Percentiles rank a stretch among this genome's conserved stretches.
These are phyloP conservation scores for Promerops cafer DNA, from an alignment of 2,113 vertebrate genomes.

Conservation along the genomic window DNA sequence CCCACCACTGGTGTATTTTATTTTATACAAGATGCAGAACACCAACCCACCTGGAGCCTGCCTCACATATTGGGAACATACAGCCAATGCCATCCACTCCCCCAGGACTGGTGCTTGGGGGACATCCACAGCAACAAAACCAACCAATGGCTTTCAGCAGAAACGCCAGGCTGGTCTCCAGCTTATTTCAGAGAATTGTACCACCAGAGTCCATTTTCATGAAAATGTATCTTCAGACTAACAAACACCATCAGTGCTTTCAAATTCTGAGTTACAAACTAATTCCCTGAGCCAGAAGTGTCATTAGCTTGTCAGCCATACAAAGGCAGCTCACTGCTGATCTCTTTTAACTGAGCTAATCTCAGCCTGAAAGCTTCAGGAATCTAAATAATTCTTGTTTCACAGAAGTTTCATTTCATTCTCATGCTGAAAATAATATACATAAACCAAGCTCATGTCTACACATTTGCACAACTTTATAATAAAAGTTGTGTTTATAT, in stretches of 20 bases:
- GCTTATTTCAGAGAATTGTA: not conserved
- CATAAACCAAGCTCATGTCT: conserved; percentile 71
- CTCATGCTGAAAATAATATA: conserved; percentile 68
- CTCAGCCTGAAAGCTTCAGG: conserved; percentile 61
- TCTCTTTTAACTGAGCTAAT: conserved; percentile 55
- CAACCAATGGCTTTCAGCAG: not conserved
- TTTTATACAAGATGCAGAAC: not conserved
- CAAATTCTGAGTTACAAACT: conserved; percentile 22
- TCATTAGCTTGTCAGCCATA: conserved; percentile 67
- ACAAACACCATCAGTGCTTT: not conserved
- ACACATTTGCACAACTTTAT: conserved; percentile 66
- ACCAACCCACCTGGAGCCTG: not conserved
- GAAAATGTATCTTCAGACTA: conserved; percentile 30
- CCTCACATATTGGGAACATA: not conserved
- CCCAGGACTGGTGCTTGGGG: not conserved
- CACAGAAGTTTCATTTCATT: conserved; percentile 63
- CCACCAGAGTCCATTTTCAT: conserved; percentile 3
- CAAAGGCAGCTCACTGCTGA: conserved; percentile 52
- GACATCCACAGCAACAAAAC: not conserved
- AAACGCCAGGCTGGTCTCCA: not conserved
- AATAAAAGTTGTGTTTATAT: conserved; percentile 70
- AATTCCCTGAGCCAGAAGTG: conserved; percentile 52
- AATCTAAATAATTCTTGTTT: conserved; percentile 62
- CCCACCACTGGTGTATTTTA: not conserved
- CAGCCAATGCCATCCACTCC: not conserved